Conservation (phyloP, 23 tunicate species). For the Ciona savignyi region DNA sequence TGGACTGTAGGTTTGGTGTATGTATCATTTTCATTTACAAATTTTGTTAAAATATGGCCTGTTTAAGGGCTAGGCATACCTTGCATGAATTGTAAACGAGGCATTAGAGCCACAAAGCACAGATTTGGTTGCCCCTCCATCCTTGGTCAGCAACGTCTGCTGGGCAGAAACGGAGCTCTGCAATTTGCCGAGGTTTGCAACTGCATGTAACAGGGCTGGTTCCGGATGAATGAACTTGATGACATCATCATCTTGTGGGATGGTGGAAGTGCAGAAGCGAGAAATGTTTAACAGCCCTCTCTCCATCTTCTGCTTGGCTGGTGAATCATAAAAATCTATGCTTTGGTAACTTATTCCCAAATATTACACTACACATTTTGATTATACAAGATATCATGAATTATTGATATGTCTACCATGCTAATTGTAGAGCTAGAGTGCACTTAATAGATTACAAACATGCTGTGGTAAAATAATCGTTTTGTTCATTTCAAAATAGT, state of each 20-base stretch:
- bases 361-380: too few species aligned
- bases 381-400: too few species aligned
- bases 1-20: too few species aligned
- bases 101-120: slow-evolving; percentile 35
- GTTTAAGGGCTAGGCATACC: slow-evolving; percentile 29
- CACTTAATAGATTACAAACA: too few species aligned
- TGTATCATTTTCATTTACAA: too few species aligned
- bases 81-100: slow-evolving; percentile 30
- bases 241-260: slow-evolving; percentile 54
- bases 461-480: too few species aligned
- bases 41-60: background rate
- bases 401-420: too few species aligned
- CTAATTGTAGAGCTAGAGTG: too few species aligned
- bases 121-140: slow-evolving; percentile 20
- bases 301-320: slow-evolving; percentile 58
- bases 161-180: slow-evolving; percentile 56
- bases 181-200: slow-evolving; percentile 28
- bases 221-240: slow-evolving; percentile 50
- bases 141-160: slow-evolving; percentile 22
- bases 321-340: too few species aligned
- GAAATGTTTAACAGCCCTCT: slow-evolving; percentile 11
- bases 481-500: too few species aligned
- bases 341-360: too few species aligned
- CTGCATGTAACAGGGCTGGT: slow-evolving; percentile 5
- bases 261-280: background rate